These are phyloP conservation scores for Philonicus albiceps DNA, from an alignment of 2,888 invertebrate genomes.

Conservation along the genomic window DNA sequence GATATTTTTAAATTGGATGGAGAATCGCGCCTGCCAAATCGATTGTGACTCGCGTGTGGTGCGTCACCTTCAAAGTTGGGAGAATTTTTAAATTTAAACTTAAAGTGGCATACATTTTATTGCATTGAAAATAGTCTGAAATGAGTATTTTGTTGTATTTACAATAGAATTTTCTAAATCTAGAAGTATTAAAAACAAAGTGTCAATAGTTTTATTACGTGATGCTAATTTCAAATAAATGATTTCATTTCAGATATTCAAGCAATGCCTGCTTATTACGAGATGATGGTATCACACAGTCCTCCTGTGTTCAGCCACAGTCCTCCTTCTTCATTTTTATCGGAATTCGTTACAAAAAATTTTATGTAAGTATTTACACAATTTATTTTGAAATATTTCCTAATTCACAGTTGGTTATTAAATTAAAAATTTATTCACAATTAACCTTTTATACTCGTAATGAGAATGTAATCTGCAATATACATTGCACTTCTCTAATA, in stretches of 20 bases:
- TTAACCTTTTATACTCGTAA: background rate
- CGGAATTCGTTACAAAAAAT: conserved; percentile 67
- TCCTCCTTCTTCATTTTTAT: conserved; percentile 71
- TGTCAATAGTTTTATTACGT: background rate
- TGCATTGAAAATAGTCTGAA: too few species aligned
- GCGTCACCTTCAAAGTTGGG: too few species aligned
- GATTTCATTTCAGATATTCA: background rate
- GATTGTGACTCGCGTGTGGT: too few species aligned
- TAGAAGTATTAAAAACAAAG: background rate
- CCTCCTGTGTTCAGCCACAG: conserved; percentile 76
- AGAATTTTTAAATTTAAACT: too few species aligned
- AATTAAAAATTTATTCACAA: background rate
- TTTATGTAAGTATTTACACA: conserved; percentile 58
- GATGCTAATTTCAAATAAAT: background rate
- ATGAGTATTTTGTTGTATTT: too few species aligned
- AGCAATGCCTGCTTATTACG: conserved; percentile 38
- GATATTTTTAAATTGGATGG: too few species aligned
- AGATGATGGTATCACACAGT: conserved; percentile 73
- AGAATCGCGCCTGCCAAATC: too few species aligned
- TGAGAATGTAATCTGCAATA: background rate
- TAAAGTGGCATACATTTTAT: too few species aligned
- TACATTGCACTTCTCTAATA: background rate
- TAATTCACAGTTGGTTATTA: background rate
- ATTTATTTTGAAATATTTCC: background rate
- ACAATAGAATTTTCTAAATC: too few species aligned